Conservation (phyloP, 2,113 vertebrate genomes). For the Ageneiosus marmoratus region DNA sequence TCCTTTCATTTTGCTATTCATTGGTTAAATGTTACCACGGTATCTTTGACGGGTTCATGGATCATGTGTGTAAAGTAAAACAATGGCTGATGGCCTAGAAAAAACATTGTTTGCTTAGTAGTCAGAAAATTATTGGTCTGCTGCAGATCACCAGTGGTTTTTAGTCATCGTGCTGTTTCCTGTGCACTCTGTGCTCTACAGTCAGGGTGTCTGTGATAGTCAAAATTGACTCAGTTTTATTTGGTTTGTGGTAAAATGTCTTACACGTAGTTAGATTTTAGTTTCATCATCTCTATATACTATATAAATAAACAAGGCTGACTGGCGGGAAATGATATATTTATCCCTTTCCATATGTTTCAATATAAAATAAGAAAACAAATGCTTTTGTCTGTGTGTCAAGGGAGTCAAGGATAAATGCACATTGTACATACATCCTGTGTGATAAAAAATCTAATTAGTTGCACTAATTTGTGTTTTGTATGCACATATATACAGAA, state of each 20-base stretch:
- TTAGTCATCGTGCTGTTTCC: neutral
- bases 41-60: too few relatives aligned
- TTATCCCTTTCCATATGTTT: neutral
- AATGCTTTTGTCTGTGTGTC: neutral
- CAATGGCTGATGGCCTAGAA: neutral
- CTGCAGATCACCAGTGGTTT: neutral
- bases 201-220: neutral
- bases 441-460: neutral
- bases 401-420: neutral
- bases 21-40: neutral
- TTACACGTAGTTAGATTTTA: neutral
- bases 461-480: neutral
- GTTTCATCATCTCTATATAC: neutral
- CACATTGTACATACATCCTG: neutral
- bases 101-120: neutral
- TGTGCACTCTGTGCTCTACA: neutral
- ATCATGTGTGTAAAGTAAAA: neutral
- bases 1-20: neutral
- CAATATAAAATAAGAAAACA: neutral
- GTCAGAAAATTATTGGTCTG: neutral
- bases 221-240: neutral
- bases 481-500: neutral
- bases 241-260: neutral
- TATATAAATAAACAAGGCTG: neutral
- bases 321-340: neutral